Base-by-base conservation (phyloP, 1,140 invertebrate species). In the Pomphorhynchus laevis region DNA sequence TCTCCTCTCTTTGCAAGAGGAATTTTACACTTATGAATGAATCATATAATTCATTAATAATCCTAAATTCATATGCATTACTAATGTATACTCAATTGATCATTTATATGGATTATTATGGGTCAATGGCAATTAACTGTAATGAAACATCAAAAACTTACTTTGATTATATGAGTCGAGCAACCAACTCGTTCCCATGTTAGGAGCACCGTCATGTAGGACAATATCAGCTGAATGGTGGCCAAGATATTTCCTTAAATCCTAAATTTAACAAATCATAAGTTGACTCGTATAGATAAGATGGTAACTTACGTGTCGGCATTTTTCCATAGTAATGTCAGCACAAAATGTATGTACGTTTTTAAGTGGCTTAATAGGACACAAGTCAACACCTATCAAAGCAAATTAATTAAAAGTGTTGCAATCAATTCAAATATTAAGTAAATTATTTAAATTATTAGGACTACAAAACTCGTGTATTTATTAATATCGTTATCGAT, bases 151-250 rank as follows among this genome's bases (percentile, higher is more conserved):
- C n/a, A 34, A 43, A 17, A 39, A 36, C 16, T 25, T 45, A 61
- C 63, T 62, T 62, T 99, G 89, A 48, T 75, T 69, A 54, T 80
- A 95, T 3, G 89, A 79, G 66, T 99, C 89, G 54, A 79, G 74
- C 2, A 82, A 51, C 89, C 89, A 98, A 58, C 79, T 91, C 52
- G 57, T 55, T 53, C 89, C 89, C 29, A 99, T 74, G 64, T 99
- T 98, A 1, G 89, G 89, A 33, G 89, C 84, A 51, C 86, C 89
- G 59, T 98, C 89, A 54, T 98, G 67, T 2, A 98, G 61, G 1
- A 99, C 72, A 14, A 82, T 65, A 62, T 98, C 86, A 17, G 74
- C 89, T 63, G 93, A 55, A 45, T 53, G 52, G 35, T 49, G 51
- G 32, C 53, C 47, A 5, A 60, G 41, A 38, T 57, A 51, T 44